Evolutionary conservation across 2,888 invertebrate genomes (phyloP).

Genomic region (Pseudeuparius sepicola): DNA sequence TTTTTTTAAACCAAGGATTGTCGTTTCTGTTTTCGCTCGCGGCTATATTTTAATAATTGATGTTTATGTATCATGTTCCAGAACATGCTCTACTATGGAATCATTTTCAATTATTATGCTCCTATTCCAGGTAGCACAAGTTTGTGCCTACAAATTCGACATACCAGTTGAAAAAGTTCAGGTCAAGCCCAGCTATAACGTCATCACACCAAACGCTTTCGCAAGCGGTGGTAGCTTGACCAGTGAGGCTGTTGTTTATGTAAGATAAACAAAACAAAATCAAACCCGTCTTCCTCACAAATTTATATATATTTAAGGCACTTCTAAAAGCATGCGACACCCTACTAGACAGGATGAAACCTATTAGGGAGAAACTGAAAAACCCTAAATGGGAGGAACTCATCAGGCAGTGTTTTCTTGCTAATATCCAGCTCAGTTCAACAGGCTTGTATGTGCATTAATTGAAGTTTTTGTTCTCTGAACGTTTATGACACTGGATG

Average conservation of each 20-base stretch:
- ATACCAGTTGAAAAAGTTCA: slow-evolving; percentile 38
- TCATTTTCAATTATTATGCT: too few species aligned
- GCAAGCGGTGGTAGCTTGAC: slow-evolving; percentile 38
- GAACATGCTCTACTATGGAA: too few species aligned
- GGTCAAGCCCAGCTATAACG: slow-evolving; percentile 35
- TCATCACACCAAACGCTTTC: slow-evolving; percentile 35
- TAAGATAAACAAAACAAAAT: slow-evolving; percentile 19
- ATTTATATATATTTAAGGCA: slow-evolving; percentile 18
- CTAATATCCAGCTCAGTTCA: slow-evolving; percentile 51
- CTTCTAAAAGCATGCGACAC: slow-evolving; percentile 53
- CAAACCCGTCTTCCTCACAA: not conserved
- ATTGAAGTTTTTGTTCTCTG: too few species aligned
- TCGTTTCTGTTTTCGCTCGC: too few species aligned
- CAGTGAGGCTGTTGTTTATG: slow-evolving; percentile 32
- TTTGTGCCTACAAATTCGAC: slow-evolving; percentile 39
- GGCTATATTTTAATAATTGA: too few species aligned
- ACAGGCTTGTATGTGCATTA: too few species aligned
- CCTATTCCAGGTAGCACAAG: slow-evolving; percentile 39
- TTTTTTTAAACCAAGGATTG: too few species aligned
- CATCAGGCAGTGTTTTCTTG: slow-evolving; percentile 33
- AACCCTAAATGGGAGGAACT: slow-evolving; percentile 48
- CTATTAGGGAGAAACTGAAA: slow-evolving; percentile 43
- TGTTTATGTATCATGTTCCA: too few species aligned
- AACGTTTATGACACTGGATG: too few species aligned
- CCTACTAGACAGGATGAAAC: slow-evolving; percentile 48